Evolutionary conservation across 2,113 vertebrate species (phyloP), one percentile per base, ranked within the genome.

Genomic region (Salvelinus namaycush): DNA sequence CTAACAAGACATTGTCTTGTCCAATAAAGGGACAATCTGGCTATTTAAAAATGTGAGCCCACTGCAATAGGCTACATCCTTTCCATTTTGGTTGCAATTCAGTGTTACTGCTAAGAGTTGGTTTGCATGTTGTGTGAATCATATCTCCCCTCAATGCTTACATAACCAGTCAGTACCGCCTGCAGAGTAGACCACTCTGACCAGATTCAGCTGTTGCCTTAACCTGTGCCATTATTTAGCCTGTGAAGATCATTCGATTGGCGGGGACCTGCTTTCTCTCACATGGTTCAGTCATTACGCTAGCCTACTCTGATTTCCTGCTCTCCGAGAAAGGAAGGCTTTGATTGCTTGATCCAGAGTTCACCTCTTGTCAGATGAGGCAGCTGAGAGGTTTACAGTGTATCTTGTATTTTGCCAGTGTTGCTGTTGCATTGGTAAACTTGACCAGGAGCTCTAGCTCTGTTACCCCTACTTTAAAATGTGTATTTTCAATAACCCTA

Each of bases 61-160:
- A 11, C 39, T 44, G 2, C 2, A 44, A 11, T 44, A 44, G 9
- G 39, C 39, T 44, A 44, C 39, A 44, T 44, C 39, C 39, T 44
- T 44, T 44, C 22, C 49, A 9, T 27, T 16, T 49, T 54, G 14
- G 5, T 68, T 68, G 13, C 59, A 70, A 60, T 44, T 85, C 48
- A 6, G 69, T 68, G 66, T 72, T 72, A 74, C 78, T 76, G 72
- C 62, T 73, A 70, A n/a, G 60, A 71, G 74, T 27, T 4, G 71
- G 39, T 75, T 48, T 79, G 82, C 79, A 81, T 80, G 68, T 83
- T 78, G 75, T 64, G 78, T 88, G 83, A 87, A 86, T 89, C 80
- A 86, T 78, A 82, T 81, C 72, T 7, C 31, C 34, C 68, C 71
- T 76, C 66, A 20, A 9, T 5, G 70, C 88, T 91, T 90, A 78